Evolutionary conservation across 2,888 invertebrate species (phyloP).

Genomic region (Hydroisotoma schaefferi): DNA sequence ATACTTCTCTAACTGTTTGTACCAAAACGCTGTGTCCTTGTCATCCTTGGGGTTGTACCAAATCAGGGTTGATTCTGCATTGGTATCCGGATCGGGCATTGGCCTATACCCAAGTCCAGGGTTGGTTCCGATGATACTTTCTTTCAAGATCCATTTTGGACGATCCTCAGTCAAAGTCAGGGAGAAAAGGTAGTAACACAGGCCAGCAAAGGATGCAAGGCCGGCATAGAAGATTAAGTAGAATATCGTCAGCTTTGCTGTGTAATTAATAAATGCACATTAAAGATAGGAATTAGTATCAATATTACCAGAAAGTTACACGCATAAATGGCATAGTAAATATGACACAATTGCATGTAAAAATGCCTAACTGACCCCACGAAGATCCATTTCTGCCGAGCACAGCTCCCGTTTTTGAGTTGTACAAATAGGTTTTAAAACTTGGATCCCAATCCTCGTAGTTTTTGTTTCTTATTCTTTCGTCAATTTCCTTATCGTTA

Average conservation of each 20-base stretch:
- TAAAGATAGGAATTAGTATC: not conserved
- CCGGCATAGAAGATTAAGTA: constrained; percentile 93
- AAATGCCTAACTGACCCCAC: constrained; percentile 67
- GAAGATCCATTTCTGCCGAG: constrained; percentile 85
- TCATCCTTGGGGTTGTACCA: constrained; percentile 80
- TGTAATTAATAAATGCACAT: constrained; percentile 2
- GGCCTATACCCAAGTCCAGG: constrained; percentile 93
- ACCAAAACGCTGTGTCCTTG: constrained; percentile 77
- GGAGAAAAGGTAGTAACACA: constrained; percentile 89
- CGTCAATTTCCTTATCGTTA: no score
- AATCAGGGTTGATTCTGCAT: constrained; percentile 93
- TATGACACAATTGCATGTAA: no score
- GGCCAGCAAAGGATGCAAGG: constrained; percentile 89
- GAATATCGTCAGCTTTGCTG: constrained; percentile 93
- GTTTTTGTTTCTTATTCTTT: no score
- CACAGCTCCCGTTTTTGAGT: constrained; percentile 85
- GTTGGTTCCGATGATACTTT: constrained; percentile 85
- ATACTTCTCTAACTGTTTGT: constrained; percentile 69
- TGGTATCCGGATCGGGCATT: constrained; percentile 78
- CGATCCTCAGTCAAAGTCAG: constrained; percentile 77
- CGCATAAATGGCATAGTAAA: not conserved
- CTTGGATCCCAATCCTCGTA: not conserved
- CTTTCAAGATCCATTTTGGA: constrained; percentile 85
- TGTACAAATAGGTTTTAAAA: constrained; percentile 62
- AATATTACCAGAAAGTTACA: not conserved